Evolutionary conservation across 2,888 invertebrate species (phyloP).

Genomic region (Ochropacha duplaris): DNA sequence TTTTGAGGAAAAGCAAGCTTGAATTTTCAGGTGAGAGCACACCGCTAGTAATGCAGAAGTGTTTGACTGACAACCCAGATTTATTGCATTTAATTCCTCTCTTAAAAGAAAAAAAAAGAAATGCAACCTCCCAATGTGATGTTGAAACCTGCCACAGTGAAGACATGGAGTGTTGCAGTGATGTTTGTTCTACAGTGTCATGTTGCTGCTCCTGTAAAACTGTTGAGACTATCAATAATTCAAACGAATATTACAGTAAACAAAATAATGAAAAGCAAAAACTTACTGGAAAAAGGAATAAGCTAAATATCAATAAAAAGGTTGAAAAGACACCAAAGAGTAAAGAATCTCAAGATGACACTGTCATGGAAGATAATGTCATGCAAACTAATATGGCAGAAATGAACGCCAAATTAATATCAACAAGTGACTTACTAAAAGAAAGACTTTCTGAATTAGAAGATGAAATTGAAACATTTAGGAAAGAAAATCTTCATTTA

Average conservation of each 20-base stretch:
- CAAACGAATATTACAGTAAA: conserved; percentile 14
- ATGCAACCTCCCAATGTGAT: conserved; percentile 51
- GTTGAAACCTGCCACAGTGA: conserved; percentile 57
- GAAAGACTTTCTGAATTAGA: conserved; percentile 86
- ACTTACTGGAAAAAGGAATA: conserved; percentile 25
- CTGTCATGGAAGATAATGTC: conserved; percentile 49
- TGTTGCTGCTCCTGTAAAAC: conserved; percentile 71
- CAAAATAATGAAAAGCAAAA: conserved; percentile 26
- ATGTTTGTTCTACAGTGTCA: conserved; percentile 58
- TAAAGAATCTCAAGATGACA: conserved; percentile 47
- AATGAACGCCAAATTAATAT: conserved; percentile 75
- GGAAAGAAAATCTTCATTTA: conserved; percentile 75
- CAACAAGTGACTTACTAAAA: conserved; percentile 84
- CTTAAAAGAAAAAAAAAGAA: conserved; percentile 35
- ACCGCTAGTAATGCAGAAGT: conserved; percentile 68
- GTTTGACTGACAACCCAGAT: conserved; percentile 60
- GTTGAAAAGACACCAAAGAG: conserved; percentile 25
- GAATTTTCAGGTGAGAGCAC: conserved; percentile 73
- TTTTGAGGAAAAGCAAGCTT: conserved; percentile 65
- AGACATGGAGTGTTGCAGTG: conserved; percentile 62
- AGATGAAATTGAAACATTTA: conserved; percentile 82
- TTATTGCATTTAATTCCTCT: conserved; percentile 62
- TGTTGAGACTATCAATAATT: conserved; percentile 37
- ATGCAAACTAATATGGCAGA: conserved; percentile 68
- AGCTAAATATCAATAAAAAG: conserved; percentile 36